Percentiles rank a stretch among this genome's conserved stretches.
These are phyloP conservation scores for Botia kubotai DNA, from an alignment of 2,797 vertebrate species.

Conservation along the genomic window DNA sequence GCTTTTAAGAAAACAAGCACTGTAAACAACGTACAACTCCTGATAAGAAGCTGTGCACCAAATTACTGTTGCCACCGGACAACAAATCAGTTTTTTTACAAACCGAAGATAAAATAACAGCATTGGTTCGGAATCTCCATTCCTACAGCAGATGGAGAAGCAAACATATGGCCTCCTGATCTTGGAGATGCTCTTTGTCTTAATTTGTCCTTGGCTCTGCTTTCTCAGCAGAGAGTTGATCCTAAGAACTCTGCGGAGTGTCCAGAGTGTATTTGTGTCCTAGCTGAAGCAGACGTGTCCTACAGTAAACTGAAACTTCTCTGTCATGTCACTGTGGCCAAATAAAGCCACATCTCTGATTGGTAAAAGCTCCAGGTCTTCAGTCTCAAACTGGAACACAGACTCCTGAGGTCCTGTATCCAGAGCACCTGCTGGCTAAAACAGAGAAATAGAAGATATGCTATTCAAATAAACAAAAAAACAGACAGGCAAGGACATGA, in stretches of 20 bases:
- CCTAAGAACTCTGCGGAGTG: too few relatives aligned
- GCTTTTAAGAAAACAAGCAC: conserved; percentile 39
- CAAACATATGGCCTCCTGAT: conserved; percentile 17
- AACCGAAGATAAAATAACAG: conserved; percentile 39
- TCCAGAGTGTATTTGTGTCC: too few relatives aligned
- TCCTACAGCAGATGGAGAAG: conserved; percentile 22
- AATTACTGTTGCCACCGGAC: conserved; percentile 40
- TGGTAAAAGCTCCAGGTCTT: conserved; percentile 81
- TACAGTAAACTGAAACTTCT: too few relatives aligned
- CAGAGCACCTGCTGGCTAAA: conserved; percentile 64
- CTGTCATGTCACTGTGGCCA: conserved; percentile 67
- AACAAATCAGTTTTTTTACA: conserved; percentile 32
- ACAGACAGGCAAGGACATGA: not conserved
- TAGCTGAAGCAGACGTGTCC: too few relatives aligned
- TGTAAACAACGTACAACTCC: conserved; percentile 61
- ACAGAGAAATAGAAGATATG: not conserved
- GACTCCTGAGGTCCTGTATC: conserved; percentile 71
- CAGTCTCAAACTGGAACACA: conserved; percentile 81
- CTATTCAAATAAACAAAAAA: not conserved
- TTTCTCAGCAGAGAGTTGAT: too few relatives aligned
- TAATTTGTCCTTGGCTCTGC: too few relatives aligned
- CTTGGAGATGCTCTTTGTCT: conserved; percentile 9
- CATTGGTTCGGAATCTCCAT: conserved; percentile 21
- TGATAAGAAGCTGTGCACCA: conserved; percentile 33
- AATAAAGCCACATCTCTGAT: conserved; percentile 83